phyloP scores from a whole-genome alignment of 2,113 vertebrate species.

The Ardeotis arabs region DNA sequence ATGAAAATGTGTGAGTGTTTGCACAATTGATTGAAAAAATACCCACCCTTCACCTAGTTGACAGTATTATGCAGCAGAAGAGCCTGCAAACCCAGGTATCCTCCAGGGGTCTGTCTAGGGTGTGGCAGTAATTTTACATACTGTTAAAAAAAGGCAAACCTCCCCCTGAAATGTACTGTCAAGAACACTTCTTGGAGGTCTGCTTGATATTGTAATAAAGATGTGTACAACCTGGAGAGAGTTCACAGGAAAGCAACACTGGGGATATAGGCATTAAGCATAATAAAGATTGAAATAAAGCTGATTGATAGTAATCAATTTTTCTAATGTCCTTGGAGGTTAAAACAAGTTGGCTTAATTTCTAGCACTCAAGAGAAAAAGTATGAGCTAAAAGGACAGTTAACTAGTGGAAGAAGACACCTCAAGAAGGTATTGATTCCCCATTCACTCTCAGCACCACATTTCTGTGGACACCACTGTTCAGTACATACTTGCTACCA shows the following conservation, averaged over 20 bases:
- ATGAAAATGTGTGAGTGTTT: not conserved
- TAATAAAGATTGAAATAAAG: not conserved
- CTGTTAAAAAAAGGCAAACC: not conserved
- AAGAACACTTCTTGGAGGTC: not conserved
- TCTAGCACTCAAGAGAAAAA: not conserved
- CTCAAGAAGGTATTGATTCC: not conserved
- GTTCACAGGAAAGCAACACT: not conserved
- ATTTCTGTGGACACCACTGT: not conserved
- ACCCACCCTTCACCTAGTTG: not conserved
- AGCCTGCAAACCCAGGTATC: not conserved
- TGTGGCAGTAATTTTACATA: not conserved
- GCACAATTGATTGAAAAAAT: not conserved
- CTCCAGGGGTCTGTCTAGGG: not conserved
- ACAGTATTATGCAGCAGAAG: not conserved
- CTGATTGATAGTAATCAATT: not conserved
- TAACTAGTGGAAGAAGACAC: not conserved
- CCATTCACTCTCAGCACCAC: not conserved
- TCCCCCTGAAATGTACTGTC: not conserved
- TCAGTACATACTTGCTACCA: not conserved
- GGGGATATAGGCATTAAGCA: not conserved
- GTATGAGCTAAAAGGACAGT: not conserved
- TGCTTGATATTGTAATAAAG: not conserved
- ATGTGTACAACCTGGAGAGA: not conserved
- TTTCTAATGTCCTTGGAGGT: not conserved
- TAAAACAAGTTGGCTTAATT: not conserved